A percentile compares a stretch with the other conserved stretches of the same genome.
phyloP scores from a whole-genome alignment of 2,888 invertebrate species.

The Bhutanitis thaidina region DNA sequence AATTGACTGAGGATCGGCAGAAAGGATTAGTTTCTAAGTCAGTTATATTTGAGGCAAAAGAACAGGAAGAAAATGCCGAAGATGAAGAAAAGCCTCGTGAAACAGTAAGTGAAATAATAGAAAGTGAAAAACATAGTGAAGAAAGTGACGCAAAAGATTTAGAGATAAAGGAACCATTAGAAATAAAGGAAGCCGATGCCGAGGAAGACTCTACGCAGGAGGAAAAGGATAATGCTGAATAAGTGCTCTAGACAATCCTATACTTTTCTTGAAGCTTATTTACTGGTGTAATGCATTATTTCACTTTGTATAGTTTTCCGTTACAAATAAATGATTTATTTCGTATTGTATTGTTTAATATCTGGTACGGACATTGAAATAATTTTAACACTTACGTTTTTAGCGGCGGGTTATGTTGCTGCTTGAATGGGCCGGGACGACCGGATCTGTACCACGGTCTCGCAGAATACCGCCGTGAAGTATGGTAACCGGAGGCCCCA shows the following conservation, averaged over 20 bases:
- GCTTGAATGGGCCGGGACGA: too few relatives aligned
- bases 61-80: not conserved
- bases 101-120: not conserved
- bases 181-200: not conserved
- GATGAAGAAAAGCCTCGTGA: not conserved
- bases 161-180: not conserved
- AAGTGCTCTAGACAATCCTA: not conserved
- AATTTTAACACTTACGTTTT: too few relatives aligned
- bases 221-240: not conserved
- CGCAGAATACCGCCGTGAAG: too few relatives aligned
- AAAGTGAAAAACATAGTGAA: not conserved
- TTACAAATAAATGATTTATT: not conserved
- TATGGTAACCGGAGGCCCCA: too few relatives aligned
- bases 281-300: not conserved
- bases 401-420: too few relatives aligned
- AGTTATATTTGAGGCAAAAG: not conserved
- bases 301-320: too few relatives aligned
- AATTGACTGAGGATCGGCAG: slow-evolving; percentile 25
- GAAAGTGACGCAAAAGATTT: not conserved
- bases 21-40: not conserved
- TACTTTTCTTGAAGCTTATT: not conserved
- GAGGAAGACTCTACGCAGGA: not conserved
- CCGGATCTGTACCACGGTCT: too few relatives aligned
- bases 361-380: too few relatives aligned
- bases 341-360: too few relatives aligned